Evolutionary conservation across 2,113 vertebrate genomes (phyloP).

Genomic region (Halichoeres trimaculatus): DNA sequence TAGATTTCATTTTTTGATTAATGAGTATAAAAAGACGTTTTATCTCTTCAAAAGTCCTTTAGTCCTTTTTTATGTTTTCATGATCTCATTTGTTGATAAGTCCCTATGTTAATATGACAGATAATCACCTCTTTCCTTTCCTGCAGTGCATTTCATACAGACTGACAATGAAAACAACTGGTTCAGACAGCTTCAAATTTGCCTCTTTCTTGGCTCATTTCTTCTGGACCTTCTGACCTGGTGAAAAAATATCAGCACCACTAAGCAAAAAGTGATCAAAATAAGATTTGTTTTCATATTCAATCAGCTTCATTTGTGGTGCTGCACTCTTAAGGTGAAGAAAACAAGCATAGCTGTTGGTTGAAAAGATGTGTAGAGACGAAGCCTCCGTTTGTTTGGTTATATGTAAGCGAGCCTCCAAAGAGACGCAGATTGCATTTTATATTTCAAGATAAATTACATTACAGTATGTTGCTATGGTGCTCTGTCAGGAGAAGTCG

Average conservation of each 20-base stretch:
- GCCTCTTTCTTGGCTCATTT: slow-evolving; percentile 52
- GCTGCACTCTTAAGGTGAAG: slow-evolving; percentile 42
- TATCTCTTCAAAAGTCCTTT: slow-evolving; percentile 13
- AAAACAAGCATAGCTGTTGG: slow-evolving; percentile 21
- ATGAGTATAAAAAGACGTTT: too few relatives aligned
- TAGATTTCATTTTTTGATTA: too few relatives aligned
- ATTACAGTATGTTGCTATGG: slow-evolving; percentile 70
- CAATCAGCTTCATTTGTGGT: slow-evolving; percentile 69
- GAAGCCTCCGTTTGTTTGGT: slow-evolving; percentile 61
- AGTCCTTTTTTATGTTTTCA: slow-evolving; percentile 30
- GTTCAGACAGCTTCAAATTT: slow-evolving; percentile 53
- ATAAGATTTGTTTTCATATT: slow-evolving; percentile 68
- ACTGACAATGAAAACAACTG: slow-evolving; percentile 60
- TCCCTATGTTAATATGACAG: slow-evolving; percentile 1
- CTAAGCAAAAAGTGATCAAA: slow-evolving; percentile 71
- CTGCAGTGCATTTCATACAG: slow-evolving; percentile 14
- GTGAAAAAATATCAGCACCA: slow-evolving; percentile 59
- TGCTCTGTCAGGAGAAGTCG: slow-evolving; percentile 76
- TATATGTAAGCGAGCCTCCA: slow-evolving; percentile 67
- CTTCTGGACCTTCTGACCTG: slow-evolving; percentile 68
- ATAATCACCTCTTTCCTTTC: slow-evolving; percentile 47
- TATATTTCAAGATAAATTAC: slow-evolving; percentile 83
- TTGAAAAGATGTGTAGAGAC: slow-evolving; percentile 39
- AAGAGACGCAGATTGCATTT: slow-evolving; percentile 76
- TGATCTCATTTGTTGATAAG: slow-evolving; percentile 41